Base-by-base conservation (phyloP, 2,797 vertebrate genomes). In the Enteromius anoplus region DNA sequence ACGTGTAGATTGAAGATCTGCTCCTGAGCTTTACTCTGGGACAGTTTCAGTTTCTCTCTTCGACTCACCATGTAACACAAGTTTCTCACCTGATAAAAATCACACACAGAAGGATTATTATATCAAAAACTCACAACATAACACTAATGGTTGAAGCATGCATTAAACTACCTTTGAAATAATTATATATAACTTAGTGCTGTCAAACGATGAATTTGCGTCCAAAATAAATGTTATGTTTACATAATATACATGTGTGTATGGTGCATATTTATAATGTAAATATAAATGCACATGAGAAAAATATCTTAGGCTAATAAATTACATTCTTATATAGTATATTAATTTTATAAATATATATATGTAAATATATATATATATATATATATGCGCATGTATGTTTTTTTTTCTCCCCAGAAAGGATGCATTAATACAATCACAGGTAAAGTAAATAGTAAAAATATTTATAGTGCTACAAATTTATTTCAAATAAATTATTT, bases 31-130 rank as follows among this genome's bases (percentile, higher is more conserved):
- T 98, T 99, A 91, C 94, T 98, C 87, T 98, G 96, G 84, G 98
- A 94, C 82, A 97, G 89, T 92, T 99, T 99, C 86, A 99, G 93
- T 87, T 99, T 99, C 92, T 99, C 98, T 89, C 98, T 94, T 29
- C 98, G 96, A 92, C 96, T 97, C 91, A 99, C 98, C 98, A 99
- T 99, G 93, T 99, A 99, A 90, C 98, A 99, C 89, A 99, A 89
- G 89, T 99, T 99, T 89, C 98, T 97, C 88, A 99, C 98, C 98
- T 99, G 70, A 37, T 2, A 82, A 65, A 45, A 66, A 37, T 14
- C 5, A 83, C 10, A 45, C 37, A 12, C 7, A 37, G 6, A 49
- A 47, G 5, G 42, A 62, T 26, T 26, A 26, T 42, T 49, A 62
- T 4, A 3, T 26, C 19, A 65, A 66, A 23, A n/a, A 21, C n/a